Evolutionary conservation across 2,888 invertebrate species (phyloP).

Genomic region (Crepidodera aurea): DNA sequence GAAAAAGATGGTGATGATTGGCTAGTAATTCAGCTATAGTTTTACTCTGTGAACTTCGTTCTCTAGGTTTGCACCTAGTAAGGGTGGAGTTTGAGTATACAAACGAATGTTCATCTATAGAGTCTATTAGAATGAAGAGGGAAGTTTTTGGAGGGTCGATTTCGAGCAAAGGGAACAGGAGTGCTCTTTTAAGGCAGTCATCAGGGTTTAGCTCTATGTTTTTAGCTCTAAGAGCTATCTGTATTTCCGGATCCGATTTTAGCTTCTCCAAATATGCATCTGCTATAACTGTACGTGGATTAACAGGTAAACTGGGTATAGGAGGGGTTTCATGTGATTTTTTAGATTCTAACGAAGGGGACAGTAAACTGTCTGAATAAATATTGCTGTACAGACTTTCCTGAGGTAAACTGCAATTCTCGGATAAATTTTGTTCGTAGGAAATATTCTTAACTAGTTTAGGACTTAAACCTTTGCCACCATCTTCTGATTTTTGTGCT

Average conservation of each 20-base stretch:
- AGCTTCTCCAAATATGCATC: constrained; percentile 84
- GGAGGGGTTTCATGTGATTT: constrained; percentile 54
- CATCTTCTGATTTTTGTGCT: constrained; percentile 43
- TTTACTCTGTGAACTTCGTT: constrained; percentile 63
- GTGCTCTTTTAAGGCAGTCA: constrained; percentile 87
- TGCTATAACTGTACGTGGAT: constrained; percentile 72
- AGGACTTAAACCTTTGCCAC: constrained; percentile 37
- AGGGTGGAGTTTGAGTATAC: constrained; percentile 67
- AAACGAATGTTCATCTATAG: constrained; percentile 83
- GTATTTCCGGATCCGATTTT: constrained; percentile 80
- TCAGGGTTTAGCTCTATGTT: constrained; percentile 89
- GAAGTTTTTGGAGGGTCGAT: constrained; percentile 87
- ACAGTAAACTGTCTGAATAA: constrained; percentile 50
- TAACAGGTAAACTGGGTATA: constrained; percentile 61
- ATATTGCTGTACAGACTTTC: constrained; percentile 57
- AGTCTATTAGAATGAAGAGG: constrained; percentile 87
- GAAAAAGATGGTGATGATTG: constrained; percentile 89
- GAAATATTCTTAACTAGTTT: constrained; percentile 45
- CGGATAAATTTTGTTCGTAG: constrained; percentile 49
- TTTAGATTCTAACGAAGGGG: constrained; percentile 50
- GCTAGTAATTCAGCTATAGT: constrained; percentile 86
- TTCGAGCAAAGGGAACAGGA: constrained; percentile 86
- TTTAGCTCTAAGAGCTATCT: constrained; percentile 78
- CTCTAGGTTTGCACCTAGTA: constrained; percentile 64
- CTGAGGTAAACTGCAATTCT: constrained; percentile 49